Evolutionary conservation across 2,113 vertebrate genomes (phyloP), one percentile per base, ranked within the genome.

Genomic region (Thymallus thymallus): DNA sequence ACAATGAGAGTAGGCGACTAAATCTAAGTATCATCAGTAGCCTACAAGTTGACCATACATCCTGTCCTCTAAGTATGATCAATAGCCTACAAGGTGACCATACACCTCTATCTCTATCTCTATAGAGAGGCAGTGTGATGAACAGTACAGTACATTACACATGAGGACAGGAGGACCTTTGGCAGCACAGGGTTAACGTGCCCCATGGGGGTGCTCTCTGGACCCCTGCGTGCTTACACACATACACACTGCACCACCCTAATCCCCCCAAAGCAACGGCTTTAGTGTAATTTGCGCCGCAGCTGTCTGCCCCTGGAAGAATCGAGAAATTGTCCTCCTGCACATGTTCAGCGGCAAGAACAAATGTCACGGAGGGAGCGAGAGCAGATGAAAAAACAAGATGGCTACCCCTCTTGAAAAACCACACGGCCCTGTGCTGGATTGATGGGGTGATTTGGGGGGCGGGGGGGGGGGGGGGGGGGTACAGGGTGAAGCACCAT

Each of bases 281-380:
- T 94, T 94, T 92, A 94, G 91, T 93, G 93, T 94, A 94, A 95
- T 95, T 95, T 94, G 92, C 85, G 87, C 86, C 79, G 93, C 95
- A 96, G 95, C 95, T 96, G 95, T 96, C 92, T 83, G 81, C 90
- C 91, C 89, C 90, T 94, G 92, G 93, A 96, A 95, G 93, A 94
- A 93, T 92, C 85, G 89, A 90, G 93, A 94, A 94, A 92, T 93
- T 93, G 90, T 94, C 92, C 88, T 86, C 91, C 88, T 86, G 93
- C 92, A 91, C 89, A 93, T 92, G 93, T 94, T 95, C 94, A 95
- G 95, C 94, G 95, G 93, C 92, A 93, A 80, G 91, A 94, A 93
- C 95, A 96, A 95, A 96, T 95, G 94, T 92, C 90, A 89, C 77
- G 75, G 80, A 90, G 80, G 88, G 46, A 48, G 13, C 0, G 3